Base-by-base conservation (phyloP, 2,888 invertebrate species). In the Calliopum simillimum region DNA sequence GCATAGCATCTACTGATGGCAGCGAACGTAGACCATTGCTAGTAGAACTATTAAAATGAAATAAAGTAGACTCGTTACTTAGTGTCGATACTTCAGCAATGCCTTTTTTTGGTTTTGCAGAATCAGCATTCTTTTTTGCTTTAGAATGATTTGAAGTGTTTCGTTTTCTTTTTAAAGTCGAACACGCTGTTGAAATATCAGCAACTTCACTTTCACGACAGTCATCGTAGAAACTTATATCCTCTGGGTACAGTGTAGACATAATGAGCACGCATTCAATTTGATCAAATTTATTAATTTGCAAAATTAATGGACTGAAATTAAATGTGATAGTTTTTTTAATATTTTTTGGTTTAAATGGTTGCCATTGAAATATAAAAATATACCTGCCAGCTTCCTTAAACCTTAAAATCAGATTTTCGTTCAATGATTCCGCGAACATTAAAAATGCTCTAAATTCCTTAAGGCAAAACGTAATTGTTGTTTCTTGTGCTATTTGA, bases 391-490 rank as follows among this genome's bases (percentile, higher is more conserved):
- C 96, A 64, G 93, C 90, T 47, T 88, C 88, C 82, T 94, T 92
- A 87, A 96, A 96, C 80, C 91, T 89, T 53, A 94, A 82, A 58
- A 89, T 88, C 4, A 96, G 79, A 65, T 92, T 91, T 67, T 93
- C 86, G 79, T 89, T 90, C 11, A 92, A 87, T 1, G 89, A 88
- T 85, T 96, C 97, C 1, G 94, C 92, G 86, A 96, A 95, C 25
- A 89, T 87, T 23, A 96, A 85, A 16, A 95, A 88, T 1, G 96
- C 94, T 82, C 92, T 88, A 69, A 97, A 90, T 81, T 96, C 96
- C 84, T 94, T 95, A 65, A 96, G 86, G 74, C 94, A 93, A 85
- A 96, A 96, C 75, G 96, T 96, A 43, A 97, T 90, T 23, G 89
- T 89, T 0, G 93, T 90, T 77, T 92, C 92, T 66, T 88, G 75